A percentile compares a stretch with the other conserved stretches of the same genome.
Conservation (phyloP, 2,797 vertebrate species). For the Pagetopsis macropterus region DNA sequence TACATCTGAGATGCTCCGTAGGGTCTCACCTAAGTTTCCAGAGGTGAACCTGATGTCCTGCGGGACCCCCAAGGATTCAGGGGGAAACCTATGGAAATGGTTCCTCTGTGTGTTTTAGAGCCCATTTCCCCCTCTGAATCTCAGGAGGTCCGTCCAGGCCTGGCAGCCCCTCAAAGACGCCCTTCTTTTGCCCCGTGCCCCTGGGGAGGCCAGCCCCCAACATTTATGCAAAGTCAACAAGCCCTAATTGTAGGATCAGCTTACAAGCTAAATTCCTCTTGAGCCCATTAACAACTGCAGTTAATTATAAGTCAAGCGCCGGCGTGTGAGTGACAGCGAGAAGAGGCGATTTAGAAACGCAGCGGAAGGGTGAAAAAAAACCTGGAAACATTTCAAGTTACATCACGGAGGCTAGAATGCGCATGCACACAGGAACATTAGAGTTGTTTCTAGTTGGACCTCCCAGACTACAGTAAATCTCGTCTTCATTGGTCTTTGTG, state of each 20-base stretch:
- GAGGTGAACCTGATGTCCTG: constrained; percentile 66
- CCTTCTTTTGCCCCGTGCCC: constrained; percentile 74
- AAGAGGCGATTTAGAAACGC: constrained; percentile 37
- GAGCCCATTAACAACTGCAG: constrained; percentile 84
- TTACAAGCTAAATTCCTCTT: constrained; percentile 83
- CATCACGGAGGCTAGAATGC: constrained; percentile 45
- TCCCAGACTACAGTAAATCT: constrained; percentile 72
- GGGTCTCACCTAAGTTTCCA: constrained; percentile 66
- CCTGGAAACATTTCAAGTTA: constrained; percentile 56
- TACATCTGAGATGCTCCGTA: constrained; percentile 32
- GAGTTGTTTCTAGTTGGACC: constrained; percentile 55
- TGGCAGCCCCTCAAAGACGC: constrained; percentile 79
- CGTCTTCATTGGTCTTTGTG: constrained; percentile 65
- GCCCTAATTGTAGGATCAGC: constrained; percentile 85
- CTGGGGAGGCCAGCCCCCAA: constrained; percentile 69
- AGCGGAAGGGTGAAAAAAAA: constrained; percentile 24
- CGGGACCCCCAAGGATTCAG: constrained; percentile 59
- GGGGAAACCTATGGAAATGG: constrained; percentile 47
- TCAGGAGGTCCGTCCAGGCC: constrained; percentile 67
- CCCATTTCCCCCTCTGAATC: constrained; percentile 59
- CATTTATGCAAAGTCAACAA: constrained; percentile 88
- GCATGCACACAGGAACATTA: constrained; percentile 34
- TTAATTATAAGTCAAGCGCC: constrained; percentile 75
- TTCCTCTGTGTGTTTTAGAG: constrained; percentile 64
- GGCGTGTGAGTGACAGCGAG: constrained; percentile 57